Evolutionary conservation across 2,888 invertebrate genomes (phyloP).

Genomic region (Trichogramma evanescens): DNA sequence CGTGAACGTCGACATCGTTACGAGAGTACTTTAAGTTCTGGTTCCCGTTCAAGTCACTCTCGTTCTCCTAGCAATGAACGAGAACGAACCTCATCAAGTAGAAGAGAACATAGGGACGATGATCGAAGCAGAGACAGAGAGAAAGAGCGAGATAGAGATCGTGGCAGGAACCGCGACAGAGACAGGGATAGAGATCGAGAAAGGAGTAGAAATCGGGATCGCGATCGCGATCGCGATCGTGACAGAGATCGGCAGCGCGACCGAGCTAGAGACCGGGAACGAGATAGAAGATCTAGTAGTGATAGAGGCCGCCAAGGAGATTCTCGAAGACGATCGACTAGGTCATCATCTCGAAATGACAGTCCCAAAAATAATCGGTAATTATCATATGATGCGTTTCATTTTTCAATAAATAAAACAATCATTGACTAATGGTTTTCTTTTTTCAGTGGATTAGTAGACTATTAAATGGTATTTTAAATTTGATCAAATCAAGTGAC

Average conservation of each 20-base stretch:
- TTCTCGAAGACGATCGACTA: conserved; percentile 7
- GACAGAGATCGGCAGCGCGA: conserved; percentile 38
- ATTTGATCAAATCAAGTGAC: not conserved
- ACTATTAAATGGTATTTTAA: conserved; percentile 34
- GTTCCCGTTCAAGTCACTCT: conserved; percentile 46
- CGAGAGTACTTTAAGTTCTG: conserved; percentile 45
- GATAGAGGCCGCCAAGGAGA: conserved; percentile 10
- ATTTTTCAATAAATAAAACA: too few species aligned
- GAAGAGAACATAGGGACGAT: conserved; percentile 29
- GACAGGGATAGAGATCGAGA: conserved; percentile 30
- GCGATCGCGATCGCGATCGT: conserved; percentile 40
- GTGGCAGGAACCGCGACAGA: conserved; percentile 28
- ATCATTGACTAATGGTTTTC: conserved; percentile 3
- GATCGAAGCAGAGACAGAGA: conserved; percentile 34
- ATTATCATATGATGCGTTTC: not conserved
- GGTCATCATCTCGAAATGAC: conserved; percentile 36
- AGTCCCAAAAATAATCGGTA: conserved; percentile 42
- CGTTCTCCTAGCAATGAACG: conserved; percentile 46
- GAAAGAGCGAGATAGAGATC: conserved; percentile 32
- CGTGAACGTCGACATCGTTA: conserved; percentile 73
- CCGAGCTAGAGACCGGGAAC: conserved; percentile 3
- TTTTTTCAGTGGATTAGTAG: conserved; percentile 42
- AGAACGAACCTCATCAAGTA: conserved; percentile 38
- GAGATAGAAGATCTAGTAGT: conserved; percentile 12
- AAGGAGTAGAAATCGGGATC: conserved; percentile 31